Percentiles rank a stretch among this genome's conserved stretches.
These are phyloP conservation scores for Erebia ligea DNA, from an alignment of 2,888 invertebrate species.

Conservation along the genomic window DNA sequence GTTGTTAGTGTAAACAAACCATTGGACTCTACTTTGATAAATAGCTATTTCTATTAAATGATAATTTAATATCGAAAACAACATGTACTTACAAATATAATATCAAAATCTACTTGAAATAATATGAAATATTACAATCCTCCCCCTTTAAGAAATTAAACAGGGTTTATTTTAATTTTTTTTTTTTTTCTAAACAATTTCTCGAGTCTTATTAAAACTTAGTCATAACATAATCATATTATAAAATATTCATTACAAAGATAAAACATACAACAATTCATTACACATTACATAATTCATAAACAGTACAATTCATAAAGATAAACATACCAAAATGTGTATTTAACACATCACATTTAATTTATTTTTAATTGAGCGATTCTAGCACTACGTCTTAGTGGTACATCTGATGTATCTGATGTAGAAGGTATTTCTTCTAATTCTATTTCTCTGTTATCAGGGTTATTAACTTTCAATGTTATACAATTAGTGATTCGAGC, in stretches of 20 bases:
- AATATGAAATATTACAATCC: constrained; percentile 4
- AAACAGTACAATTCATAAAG: too few species aligned
- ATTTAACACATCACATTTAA: background rate
- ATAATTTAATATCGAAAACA: too few species aligned
- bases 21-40: too few species aligned
- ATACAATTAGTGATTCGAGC: background rate
- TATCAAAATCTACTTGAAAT: too few species aligned
- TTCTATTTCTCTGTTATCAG: constrained; percentile 2
- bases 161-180: constrained; percentile 1
- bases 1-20: too few species aligned
- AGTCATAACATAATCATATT: too few species aligned
- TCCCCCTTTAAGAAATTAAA: constrained; percentile 5
- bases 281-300: background rate
- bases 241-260: background rate
- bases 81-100: too few species aligned
- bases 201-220: too few species aligned
- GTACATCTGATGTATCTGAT: background rate
- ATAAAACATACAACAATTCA: background rate
- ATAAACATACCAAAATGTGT: too few species aligned
- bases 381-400: background rate
- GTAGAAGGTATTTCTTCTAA: background rate
- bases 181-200: too few species aligned
- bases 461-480: background rate
- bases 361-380: background rate
- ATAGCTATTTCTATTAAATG: too few species aligned